Percentiles rank a stretch among this genome's conserved stretches.
Conservation (phyloP, 2,113 vertebrate species). For the Cebus imitator region DNA sequence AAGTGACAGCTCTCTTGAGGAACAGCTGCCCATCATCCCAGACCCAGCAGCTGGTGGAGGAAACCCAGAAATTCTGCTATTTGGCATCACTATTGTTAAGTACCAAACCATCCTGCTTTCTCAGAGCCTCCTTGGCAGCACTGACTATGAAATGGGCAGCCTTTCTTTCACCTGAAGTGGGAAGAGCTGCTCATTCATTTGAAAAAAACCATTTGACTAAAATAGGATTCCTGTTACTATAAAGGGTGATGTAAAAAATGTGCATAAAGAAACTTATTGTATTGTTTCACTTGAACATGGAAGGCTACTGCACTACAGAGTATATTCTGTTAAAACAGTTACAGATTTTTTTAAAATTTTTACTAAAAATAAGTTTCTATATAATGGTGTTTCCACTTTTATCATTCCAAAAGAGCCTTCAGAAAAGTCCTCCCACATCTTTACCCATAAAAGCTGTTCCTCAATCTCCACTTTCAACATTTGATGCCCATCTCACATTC, state of each 20-base stretch:
- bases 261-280: background rate
- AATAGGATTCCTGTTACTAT: background rate
- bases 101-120: background rate
- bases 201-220: background rate
- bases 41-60: no score
- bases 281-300: conserved; percentile 9
- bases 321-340: background rate
- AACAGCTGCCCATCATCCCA: background rate
- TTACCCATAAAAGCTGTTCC: background rate
- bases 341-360: background rate
- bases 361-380: background rate
- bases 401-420: background rate
- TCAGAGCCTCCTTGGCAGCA: background rate
- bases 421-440: background rate
- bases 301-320: background rate
- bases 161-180: background rate
- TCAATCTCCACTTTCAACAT: background rate
- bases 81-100: background rate
- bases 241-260: background rate
- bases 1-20: background rate
- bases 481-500: background rate
- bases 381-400: background rate
- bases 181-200: background rate
- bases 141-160: background rate
- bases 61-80: background rate